Evolutionary conservation across 2,113 vertebrate genomes (phyloP), one percentile per base, ranked within the genome.

Genomic region (Ardeotis arabs): DNA sequence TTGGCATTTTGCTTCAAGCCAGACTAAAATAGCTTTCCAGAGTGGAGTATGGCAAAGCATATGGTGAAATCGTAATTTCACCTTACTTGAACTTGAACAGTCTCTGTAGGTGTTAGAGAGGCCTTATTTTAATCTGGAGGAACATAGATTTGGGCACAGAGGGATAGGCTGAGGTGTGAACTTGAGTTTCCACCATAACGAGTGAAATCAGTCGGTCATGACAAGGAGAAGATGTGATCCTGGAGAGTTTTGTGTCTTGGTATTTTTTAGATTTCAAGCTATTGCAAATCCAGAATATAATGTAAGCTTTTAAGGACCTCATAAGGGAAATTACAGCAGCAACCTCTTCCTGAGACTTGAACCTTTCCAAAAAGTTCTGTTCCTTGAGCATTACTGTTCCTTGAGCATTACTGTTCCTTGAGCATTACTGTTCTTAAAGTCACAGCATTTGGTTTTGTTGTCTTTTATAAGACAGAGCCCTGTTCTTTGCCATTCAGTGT

Each of bases 1-100:
- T 72, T 96, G 77, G 91, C 91, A 94, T 84, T 89, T 92, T 74
- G 92, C 90, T 95, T 89, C 74, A 92, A 87, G 84, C 53, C 29
- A 50, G 89, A 82, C 50, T 84, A 58, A 93, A 96, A 97, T 97
- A 97, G 69, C 84, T 89, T 95, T 75, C 39, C 47, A 89, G 76
- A 91, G 74, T 64, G 66, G 72, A 94, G 27, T 49, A 44, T 95
- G 74, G 81, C 62, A 95, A 92, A 94, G 56, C 95, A 95, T 96
- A 94, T 94, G 95, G 88, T 53, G 66, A 78, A 75, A 92, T 47
- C 87, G 64, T 92, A 91, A 68, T 89, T 85, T 95, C 62, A 88
- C 95, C 95, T 84, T 77, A 64, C 60, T 86, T 94, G 75, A 95
- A 95, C 95, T 84, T 84, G 73, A 77, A 63, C 49, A 72, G 76